Evolutionary conservation across 2,797 vertebrate genomes (phyloP), one percentile per base, ranked within the genome.

Genomic region (Benthosema pterotum): DNA sequence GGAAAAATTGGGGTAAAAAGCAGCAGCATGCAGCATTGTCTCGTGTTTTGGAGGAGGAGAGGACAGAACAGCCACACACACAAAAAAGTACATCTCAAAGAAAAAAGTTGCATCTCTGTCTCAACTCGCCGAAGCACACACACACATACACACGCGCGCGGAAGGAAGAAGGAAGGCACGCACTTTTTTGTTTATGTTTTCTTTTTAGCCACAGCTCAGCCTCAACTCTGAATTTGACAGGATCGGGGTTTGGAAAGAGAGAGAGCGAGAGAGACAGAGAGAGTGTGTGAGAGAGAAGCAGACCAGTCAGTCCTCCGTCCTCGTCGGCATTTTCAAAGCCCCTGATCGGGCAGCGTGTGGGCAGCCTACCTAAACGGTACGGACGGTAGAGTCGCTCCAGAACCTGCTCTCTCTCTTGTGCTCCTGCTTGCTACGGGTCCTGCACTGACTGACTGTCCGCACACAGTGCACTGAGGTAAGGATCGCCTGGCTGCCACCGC

Each of bases 351-450:
- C n/a, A n/a, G n/a, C n/a, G n/a, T n/a, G n/a, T n/a, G n/a, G n/a
- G 13, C 55, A 19, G 54, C 25, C 22, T 11, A 1, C 46, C 69
- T 57, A 32, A 9, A 38, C 8, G 32, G 32, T 3, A 0, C 3
- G 80, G n/a, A n/a, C n/a, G n/a, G n/a, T n/a, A n/a, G n/a, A 67
- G 80, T 72, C 75, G 77, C 82, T 81, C 78, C 77, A 45, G 66
- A n/a, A 80, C 59, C 72, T 55, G 78, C 78, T 12, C 63, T 25
- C n/a, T n/a, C n/a, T n/a, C n/a, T n/a, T n/a, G n/a, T n/a, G 78
- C 78, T 12, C 63, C 74, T 43, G 76, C 49, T 19, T 71, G 67
- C 28, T 62, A 62, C 25, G 46, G 46, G 63, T 61, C 47, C 67
- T 63, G 45, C 45, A n/a, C 43, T 25, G 22, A 25, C 22, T 25